These are phyloP conservation scores for Ectropis grisescens DNA, from an alignment of 1,140 invertebrate genomes.

Conservation along the genomic window DNA sequence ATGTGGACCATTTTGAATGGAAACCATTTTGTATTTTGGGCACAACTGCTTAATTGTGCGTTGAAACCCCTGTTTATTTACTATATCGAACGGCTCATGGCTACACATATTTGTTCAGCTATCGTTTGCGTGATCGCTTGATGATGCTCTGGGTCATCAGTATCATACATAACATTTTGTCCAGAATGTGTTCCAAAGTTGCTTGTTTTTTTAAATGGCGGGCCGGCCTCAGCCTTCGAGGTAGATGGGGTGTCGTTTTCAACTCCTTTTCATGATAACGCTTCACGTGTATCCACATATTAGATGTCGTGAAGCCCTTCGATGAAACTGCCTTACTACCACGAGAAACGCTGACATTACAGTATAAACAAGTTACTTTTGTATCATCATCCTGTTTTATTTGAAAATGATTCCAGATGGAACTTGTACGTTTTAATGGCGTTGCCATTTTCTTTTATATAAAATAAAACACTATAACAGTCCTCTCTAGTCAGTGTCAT, in stretches of 20 bases:
- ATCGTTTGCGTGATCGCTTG: conserved; percentile 1
- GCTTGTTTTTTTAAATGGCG: too few species aligned
- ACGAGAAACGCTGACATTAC: background rate
- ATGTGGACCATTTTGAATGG: conserved; percentile 1
- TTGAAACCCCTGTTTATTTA: conserved; percentile 6
- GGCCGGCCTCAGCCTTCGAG: too few species aligned
- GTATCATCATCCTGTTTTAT: conserved; percentile 2
- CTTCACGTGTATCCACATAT: conserved; percentile 4
- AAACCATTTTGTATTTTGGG: conserved; percentile 7
- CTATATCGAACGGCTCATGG: conserved; percentile 8
- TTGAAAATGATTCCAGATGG: conserved; percentile 3
- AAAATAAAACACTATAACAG: background rate
- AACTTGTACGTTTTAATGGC: conserved; percentile 4
- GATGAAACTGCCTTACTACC: conserved; percentile 1
- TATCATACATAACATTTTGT: conserved; percentile 1
- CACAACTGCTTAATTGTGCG: conserved; percentile 5
- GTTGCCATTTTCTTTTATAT: conserved; percentile 3
- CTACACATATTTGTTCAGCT: conserved; percentile 5
- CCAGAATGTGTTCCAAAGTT: background rate
- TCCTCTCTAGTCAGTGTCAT: conserved; percentile 1
- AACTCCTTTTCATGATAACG: conserved; percentile 3
- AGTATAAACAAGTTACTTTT: conserved; percentile 3
- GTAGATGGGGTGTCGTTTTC: background rate
- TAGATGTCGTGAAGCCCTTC: conserved; percentile 1
- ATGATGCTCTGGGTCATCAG: conserved; percentile 1